Percentiles rank a stretch among this genome's conserved stretches.
Evolutionary conservation across 2,888 invertebrate species (phyloP).

Genomic region (Amblyjoppa fuscipennis): DNA sequence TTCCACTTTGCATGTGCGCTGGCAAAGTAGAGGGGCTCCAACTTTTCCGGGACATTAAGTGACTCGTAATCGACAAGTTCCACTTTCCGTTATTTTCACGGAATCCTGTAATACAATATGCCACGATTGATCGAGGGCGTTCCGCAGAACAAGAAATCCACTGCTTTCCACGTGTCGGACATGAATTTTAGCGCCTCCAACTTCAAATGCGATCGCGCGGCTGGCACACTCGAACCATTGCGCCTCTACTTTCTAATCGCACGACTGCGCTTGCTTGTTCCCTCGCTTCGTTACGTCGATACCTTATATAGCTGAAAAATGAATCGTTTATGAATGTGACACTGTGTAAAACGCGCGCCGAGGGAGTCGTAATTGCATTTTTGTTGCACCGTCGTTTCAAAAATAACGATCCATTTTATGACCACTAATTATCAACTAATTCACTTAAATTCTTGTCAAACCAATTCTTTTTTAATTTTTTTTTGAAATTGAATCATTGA

Average conservation of each 20-base stretch:
- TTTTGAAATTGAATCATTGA: background rate
- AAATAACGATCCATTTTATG: background rate
- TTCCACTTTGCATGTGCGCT: slow-evolving; percentile 1
- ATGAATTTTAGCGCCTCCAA: slow-evolving; percentile 66
- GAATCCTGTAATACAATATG: background rate
- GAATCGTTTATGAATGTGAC: slow-evolving; percentile 50
- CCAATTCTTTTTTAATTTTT: background rate
- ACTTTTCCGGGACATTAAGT: slow-evolving; percentile 2
- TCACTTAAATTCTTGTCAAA: background rate
- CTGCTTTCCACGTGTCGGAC: slow-evolving; percentile 38
- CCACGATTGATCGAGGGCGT: background rate
- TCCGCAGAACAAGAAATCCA: slow-evolving; percentile 25
- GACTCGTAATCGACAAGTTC: slow-evolving; percentile 35
- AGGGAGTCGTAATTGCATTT: slow-evolving; percentile 45
- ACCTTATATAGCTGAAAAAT: slow-evolving; percentile 59
- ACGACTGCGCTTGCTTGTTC: slow-evolving; percentile 20
- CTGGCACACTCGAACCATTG: slow-evolving; percentile 2
- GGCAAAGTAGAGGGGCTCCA: background rate
- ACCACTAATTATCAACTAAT: background rate
- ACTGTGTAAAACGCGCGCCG: slow-evolving; percentile 31
- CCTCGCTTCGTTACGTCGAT: slow-evolving; percentile 37
- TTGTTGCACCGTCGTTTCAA: slow-evolving; percentile 18
- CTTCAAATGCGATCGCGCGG: slow-evolving; percentile 28
- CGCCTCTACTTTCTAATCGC: slow-evolving; percentile 64
- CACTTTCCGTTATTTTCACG: slow-evolving; percentile 4